These are phyloP conservation scores for Arbacia lixula DNA, from an alignment of 53 echinoderm and acorn worm species.

Conservation along the genomic window DNA sequence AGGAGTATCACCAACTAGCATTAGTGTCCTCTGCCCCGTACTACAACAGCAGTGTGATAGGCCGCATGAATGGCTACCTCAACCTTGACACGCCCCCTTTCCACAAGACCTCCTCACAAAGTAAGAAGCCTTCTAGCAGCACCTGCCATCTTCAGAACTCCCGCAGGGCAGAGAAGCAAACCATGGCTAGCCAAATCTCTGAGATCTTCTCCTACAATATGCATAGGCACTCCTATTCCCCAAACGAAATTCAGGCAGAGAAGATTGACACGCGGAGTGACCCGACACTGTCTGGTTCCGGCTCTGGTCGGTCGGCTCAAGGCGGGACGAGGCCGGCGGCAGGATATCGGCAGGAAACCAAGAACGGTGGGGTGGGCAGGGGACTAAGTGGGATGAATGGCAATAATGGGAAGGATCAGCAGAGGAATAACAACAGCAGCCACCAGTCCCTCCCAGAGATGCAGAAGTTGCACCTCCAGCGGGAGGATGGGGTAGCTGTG, in stretches of 20 bases:
- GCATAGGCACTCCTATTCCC: conserved; percentile 31
- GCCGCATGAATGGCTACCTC: conserved; percentile 70
- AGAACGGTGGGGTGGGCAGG: background rate
- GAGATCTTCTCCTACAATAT: conserved; percentile 49
- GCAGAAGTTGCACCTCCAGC: background rate
- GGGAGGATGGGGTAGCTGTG: background rate
- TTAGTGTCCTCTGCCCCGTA: conserved; percentile 35
- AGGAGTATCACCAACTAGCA: conserved; percentile 35
- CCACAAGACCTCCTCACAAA: conserved; percentile 28
- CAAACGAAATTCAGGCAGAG: background rate
- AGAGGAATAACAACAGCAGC: conserved; percentile 41
- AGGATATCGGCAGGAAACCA: too few species aligned
- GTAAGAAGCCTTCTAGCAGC: background rate
- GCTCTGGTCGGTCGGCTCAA: background rate
- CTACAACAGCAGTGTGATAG: conserved; percentile 47
- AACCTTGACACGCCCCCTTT: conserved; percentile 78
- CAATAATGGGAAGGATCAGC: conserved; percentile 7
- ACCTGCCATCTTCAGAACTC: conserved; percentile 19
- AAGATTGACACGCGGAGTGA: conserved; percentile 32
- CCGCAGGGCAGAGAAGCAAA: background rate
- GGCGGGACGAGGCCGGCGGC: too few species aligned
- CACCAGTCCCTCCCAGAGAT: conserved; percentile 36
- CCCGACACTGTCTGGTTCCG: background rate
- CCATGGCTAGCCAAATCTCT: conserved; percentile 8
- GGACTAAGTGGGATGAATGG: background rate